Conservation (phyloP, 2,888 invertebrate species). For the Tubiluchus corallicola region DNA sequence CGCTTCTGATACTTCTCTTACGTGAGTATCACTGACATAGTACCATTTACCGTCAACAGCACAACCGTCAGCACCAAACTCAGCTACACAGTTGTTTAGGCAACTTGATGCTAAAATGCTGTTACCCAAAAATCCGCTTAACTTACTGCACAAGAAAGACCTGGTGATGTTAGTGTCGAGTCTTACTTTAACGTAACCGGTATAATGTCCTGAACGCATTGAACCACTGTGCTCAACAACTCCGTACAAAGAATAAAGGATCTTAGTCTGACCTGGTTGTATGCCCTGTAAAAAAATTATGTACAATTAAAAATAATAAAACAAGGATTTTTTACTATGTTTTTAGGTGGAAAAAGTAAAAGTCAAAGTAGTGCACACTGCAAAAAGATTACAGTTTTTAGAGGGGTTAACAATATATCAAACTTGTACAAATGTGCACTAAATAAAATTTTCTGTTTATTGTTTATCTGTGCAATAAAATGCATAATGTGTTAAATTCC, state of each 20-base stretch:
- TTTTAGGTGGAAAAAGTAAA: not conserved
- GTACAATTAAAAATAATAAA: conserved; percentile 10
- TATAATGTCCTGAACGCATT: conserved; percentile 74
- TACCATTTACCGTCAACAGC: conserved; percentile 67
- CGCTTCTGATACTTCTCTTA: conserved; percentile 53
- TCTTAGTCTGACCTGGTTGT: conserved; percentile 38
- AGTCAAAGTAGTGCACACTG: too few relatives aligned
- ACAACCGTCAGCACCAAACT: too few relatives aligned
- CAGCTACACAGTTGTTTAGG: too few relatives aligned
- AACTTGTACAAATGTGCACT: too few relatives aligned
- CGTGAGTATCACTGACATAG: conserved; percentile 74
- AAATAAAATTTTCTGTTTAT: too few relatives aligned
- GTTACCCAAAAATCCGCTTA: too few relatives aligned
- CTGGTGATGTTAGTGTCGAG: conserved; percentile 15
- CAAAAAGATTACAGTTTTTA: too few relatives aligned
- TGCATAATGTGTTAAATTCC: too few relatives aligned
- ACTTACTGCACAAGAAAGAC: too few relatives aligned
- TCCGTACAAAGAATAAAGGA: conserved; percentile 77
- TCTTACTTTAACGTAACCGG: conserved; percentile 78
- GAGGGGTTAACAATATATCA: too few relatives aligned
- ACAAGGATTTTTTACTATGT: conserved; percentile 4
- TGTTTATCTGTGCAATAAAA: too few relatives aligned
- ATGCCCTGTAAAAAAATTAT: conserved; percentile 20
- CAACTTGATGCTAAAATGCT: too few relatives aligned
- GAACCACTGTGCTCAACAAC: conserved; percentile 87